Evolutionary conservation across 2,888 invertebrate species (phyloP).

Genomic region (Hedychridium roseum): DNA sequence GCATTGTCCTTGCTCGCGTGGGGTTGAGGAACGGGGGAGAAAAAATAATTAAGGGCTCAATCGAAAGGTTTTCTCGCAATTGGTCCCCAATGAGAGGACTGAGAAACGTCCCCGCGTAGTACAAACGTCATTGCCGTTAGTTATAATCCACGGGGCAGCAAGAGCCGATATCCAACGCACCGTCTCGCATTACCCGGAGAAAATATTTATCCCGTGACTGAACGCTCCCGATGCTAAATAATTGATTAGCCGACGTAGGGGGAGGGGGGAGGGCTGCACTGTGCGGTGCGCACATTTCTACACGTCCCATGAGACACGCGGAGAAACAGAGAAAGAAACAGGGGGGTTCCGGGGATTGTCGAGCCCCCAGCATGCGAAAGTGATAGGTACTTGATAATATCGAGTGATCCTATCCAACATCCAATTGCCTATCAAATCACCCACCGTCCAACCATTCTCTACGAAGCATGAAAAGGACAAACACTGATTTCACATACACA

Average conservation of each 20-base stretch:
- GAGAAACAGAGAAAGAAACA: too few relatives aligned
- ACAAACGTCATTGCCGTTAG: constrained; percentile 11
- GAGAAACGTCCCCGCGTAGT: constrained; percentile 8
- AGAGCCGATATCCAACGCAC: constrained; percentile 2
- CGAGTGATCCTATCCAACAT: too few relatives aligned
- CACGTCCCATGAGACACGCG: too few relatives aligned
- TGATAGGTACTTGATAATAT: too few relatives aligned
- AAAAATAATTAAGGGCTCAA: constrained; percentile 17
- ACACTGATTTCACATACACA: too few relatives aligned
- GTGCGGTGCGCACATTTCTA: too few relatives aligned
- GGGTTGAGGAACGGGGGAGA: neutral
- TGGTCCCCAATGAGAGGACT: constrained; percentile 23
- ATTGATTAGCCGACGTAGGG: constrained; percentile 24
- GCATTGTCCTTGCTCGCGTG: too few relatives aligned
- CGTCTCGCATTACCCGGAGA: constrained; percentile 31
- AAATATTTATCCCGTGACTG: constrained; percentile 36
- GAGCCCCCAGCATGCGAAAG: too few relatives aligned
- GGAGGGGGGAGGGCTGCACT: constrained; percentile 22
- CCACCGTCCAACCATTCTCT: too few relatives aligned
- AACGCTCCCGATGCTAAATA: constrained; percentile 30
- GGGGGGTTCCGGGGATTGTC: too few relatives aligned
- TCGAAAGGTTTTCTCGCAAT: constrained; percentile 19
- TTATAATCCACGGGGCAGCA: constrained; percentile 2
- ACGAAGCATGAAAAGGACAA: too few relatives aligned
- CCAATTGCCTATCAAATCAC: too few relatives aligned